phyloP scores from a whole-genome alignment of 2,888 invertebrate species.

The Nebria brevicollis region DNA sequence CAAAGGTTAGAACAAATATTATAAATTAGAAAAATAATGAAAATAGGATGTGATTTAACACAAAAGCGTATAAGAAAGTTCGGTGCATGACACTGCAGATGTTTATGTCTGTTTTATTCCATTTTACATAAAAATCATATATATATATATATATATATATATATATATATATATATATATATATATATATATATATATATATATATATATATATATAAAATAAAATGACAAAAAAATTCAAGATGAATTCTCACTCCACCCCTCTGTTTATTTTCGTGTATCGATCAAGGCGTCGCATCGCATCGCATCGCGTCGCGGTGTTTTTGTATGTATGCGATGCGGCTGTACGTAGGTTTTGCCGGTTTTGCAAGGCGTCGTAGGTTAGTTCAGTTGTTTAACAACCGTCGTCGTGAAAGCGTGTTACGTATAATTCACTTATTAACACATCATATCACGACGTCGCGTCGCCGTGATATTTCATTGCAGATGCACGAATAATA shows the following conservation, averaged over 20 bases:
- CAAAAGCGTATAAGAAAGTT: too few species aligned
- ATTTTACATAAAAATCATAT: too few species aligned
- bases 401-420: constrained; percentile 24
- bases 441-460: neutral
- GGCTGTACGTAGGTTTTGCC: neutral
- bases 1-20: too few species aligned
- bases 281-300: constrained; percentile 27
- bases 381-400: constrained; percentile 43
- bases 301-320: neutral
- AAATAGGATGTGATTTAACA: too few species aligned
- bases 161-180: constrained; percentile 1
- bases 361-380: constrained; percentile 27
- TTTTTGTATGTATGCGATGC: neutral
- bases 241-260: neutral
- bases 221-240: neutral
- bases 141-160: constrained; percentile 19
- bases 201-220: neutral
- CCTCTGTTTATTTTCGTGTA: constrained; percentile 37
- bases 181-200: neutral
- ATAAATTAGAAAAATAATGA: too few species aligned
- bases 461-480: constrained; percentile 15
- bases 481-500: neutral
- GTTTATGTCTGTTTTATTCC: too few species aligned
- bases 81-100: too few species aligned
- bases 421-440: neutral